Percentiles rank a stretch among this genome's conserved stretches.
Evolutionary conservation across 1,140 invertebrate species (phyloP).

Genomic region (Papilio polytes): DNA sequence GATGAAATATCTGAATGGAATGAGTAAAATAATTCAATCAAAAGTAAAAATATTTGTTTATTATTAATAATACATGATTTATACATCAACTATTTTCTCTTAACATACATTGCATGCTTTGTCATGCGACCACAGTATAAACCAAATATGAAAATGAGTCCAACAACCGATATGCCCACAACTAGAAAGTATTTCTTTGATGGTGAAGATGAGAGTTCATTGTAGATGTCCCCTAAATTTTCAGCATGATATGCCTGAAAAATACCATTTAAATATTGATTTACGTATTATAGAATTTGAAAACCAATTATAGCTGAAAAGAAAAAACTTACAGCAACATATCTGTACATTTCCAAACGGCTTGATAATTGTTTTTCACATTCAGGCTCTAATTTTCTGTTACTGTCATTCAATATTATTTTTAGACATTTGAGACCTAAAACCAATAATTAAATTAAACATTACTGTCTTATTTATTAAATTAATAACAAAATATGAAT

Average conservation of each 20-base stretch:
- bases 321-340: conserved; percentile 88
- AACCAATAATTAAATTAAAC: conserved; percentile 34
- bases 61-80: conserved; percentile 49
- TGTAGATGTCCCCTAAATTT: conserved; percentile 88
- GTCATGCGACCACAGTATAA: conserved; percentile 93
- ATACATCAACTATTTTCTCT: conserved; percentile 86
- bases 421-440: conserved; percentile 93
- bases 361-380: conserved; percentile 91
- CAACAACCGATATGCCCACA: conserved; percentile 87
- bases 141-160: conserved; percentile 92
- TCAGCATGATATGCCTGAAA: conserved; percentile 82
- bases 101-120: conserved; percentile 88
- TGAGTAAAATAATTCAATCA: conserved; percentile 49
- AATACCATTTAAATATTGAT: conserved; percentile 53
- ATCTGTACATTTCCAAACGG: conserved; percentile 95
- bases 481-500: neutral
- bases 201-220: conserved; percentile 88
- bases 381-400: conserved; percentile 88
- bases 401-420: conserved; percentile 87
- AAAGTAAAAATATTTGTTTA: conserved; percentile 53
- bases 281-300: neutral
- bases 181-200: conserved; percentile 91
- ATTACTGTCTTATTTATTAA: neutral
- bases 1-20: conserved; percentile 67
- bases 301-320: neutral